Percentiles rank a stretch among this genome's conserved stretches.
Evolutionary conservation across 1,140 invertebrate species (phyloP).

Genomic region (Notospermus geniculatus): DNA sequence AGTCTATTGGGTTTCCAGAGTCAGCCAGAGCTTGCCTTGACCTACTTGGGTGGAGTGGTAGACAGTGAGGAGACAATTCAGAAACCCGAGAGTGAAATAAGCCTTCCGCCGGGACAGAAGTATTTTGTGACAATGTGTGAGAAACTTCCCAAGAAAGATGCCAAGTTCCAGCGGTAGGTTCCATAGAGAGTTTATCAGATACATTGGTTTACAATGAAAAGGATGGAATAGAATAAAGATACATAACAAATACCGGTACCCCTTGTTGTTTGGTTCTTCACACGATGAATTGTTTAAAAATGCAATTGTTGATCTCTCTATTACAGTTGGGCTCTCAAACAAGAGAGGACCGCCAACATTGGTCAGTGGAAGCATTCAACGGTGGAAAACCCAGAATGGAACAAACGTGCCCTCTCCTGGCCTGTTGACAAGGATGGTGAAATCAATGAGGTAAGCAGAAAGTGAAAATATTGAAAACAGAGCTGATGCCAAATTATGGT

Average conservation of each 20-base stretch:
- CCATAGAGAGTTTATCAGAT: no score
- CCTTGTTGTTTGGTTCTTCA: no score
- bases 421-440: constrained; percentile 47
- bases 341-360: constrained; percentile 51
- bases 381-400: constrained; percentile 49
- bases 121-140: constrained; percentile 26
- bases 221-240: no score
- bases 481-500: no score
- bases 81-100: constrained; percentile 26
- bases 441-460: constrained; percentile 48
- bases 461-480: no score
- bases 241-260: no score
- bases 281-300: no score
- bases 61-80: constrained; percentile 30
- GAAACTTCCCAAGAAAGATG: constrained; percentile 23
- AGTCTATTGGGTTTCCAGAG: no score
- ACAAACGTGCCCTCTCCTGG: constrained; percentile 53
- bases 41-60: constrained; percentile 39
- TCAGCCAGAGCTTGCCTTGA: constrained; percentile 41
- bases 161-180: constrained; percentile 37
- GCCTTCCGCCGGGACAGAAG: constrained; percentile 5
- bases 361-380: constrained; percentile 55
- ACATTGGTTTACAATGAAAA: no score
- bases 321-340: constrained; percentile 55
- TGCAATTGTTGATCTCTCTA: constrained; percentile 9